A percentile compares a stretch with the other conserved stretches of the same genome.
Conservation (phyloP, 2,888 invertebrate genomes). For the Leucozona laternaria region DNA sequence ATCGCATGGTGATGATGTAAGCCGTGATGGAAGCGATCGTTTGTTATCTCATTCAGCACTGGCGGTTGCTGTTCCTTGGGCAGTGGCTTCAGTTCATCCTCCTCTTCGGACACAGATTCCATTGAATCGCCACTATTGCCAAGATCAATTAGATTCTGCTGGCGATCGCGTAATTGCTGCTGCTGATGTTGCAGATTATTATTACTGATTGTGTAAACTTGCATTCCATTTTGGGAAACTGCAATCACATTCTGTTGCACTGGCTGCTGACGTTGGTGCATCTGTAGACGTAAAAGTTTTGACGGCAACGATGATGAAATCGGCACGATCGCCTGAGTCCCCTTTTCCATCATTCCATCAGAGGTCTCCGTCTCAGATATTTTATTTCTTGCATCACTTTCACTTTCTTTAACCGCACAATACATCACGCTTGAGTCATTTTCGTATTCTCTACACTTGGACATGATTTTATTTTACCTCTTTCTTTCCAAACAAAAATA, state of each 20-base stretch:
- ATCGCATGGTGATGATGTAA: slow-evolving; percentile 70
- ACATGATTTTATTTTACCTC: slow-evolving; percentile 43
- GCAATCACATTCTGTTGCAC: slow-evolving; percentile 71
- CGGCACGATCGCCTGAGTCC: slow-evolving; percentile 80
- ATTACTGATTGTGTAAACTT: slow-evolving; percentile 56
- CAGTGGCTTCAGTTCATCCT: slow-evolving; percentile 83
- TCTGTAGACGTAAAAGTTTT: slow-evolving; percentile 81
- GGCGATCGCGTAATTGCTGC: slow-evolving; percentile 50
- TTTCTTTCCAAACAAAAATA: slow-evolving; percentile 34
- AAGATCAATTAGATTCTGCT: slow-evolving; percentile 62
- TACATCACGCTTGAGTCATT: slow-evolving; percentile 62
- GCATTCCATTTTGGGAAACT: slow-evolving; percentile 65
- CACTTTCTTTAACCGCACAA: slow-evolving; percentile 70
- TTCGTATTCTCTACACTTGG: slow-evolving; percentile 64
- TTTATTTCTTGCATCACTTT: slow-evolving; percentile 58
- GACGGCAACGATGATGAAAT: slow-evolving; percentile 82
- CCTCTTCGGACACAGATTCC: slow-evolving; percentile 81
- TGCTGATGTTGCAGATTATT: slow-evolving; percentile 77
- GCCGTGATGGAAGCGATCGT: slow-evolving; percentile 61
- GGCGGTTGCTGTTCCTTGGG: slow-evolving; percentile 69
- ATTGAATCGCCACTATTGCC: slow-evolving; percentile 79
- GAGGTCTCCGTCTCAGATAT: slow-evolving; percentile 14
- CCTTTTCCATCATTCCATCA: slow-evolving; percentile 24
- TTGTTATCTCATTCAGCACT: slow-evolving; percentile 62
- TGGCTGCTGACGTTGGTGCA: slow-evolving; percentile 63